These are phyloP conservation scores for Meteorus sp. DNA, from an alignment of 1,140 invertebrate genomes.

Conservation along the genomic window DNA sequence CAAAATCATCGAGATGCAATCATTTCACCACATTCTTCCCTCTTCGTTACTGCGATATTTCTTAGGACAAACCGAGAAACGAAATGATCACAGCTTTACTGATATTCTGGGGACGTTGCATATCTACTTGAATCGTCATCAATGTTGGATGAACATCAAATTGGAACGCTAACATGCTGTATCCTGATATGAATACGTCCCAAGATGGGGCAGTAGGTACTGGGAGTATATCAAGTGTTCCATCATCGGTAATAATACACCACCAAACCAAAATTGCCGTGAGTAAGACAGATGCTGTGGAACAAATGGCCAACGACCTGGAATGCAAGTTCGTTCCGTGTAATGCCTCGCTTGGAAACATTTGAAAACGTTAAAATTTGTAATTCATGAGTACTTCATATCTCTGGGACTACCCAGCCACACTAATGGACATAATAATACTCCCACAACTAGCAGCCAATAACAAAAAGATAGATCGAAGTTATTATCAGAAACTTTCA, in stretches of 20 bases:
- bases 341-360: slow-evolving; percentile 20
- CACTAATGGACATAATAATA: slow-evolving; percentile 73
- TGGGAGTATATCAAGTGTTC: slow-evolving; percentile 33
- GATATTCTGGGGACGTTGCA: slow-evolving; percentile 69
- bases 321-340: slow-evolving; percentile 21
- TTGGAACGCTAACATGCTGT: slow-evolving; percentile 59
- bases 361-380: too few species aligned
- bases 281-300: slow-evolving; percentile 34
- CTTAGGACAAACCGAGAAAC: slow-evolving; percentile 62
- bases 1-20: neutral
- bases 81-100: slow-evolving; percentile 66
- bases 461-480: slow-evolving; percentile 75
- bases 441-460: slow-evolving; percentile 72
- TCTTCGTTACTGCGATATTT: neutral
- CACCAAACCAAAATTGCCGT: slow-evolving; percentile 52
- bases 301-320: slow-evolving; percentile 46
- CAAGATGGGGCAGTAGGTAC: slow-evolving; percentile 46
- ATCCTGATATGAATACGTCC: slow-evolving; percentile 55
- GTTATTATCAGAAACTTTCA: slow-evolving; percentile 64
- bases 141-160: slow-evolving; percentile 81
- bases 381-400: slow-evolving; percentile 67
- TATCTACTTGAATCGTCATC: slow-evolving; percentile 78
- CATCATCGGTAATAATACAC: slow-evolving; percentile 47
- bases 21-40: neutral
- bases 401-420: slow-evolving; percentile 84